Percentiles rank a stretch among this genome's conserved stretches.
Evolutionary conservation across 1,140 invertebrate genomes (phyloP).

Genomic region (Eufriesea mexicana): DNA sequence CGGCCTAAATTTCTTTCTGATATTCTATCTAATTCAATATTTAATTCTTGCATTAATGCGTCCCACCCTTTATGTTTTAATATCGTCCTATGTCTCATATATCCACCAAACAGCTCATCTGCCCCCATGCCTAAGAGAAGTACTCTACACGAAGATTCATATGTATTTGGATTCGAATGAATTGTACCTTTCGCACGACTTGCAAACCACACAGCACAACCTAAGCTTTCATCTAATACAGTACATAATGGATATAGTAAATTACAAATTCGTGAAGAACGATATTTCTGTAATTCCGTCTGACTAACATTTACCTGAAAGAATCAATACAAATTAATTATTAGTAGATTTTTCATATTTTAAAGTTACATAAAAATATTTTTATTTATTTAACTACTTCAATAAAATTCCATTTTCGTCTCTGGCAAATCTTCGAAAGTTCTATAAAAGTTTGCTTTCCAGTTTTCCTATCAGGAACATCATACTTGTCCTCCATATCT

Average conservation of each 20-base stretch:
- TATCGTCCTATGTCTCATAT: slow-evolving; percentile 91
- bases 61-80: slow-evolving; percentile 87
- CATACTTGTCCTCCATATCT: slow-evolving; percentile 74
- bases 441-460: slow-evolving; percentile 89
- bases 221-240: slow-evolving; percentile 97
- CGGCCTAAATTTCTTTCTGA: slow-evolving; percentile 95
- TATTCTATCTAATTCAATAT: slow-evolving; percentile 91
- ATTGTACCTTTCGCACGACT: slow-evolving; percentile 86
- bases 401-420: slow-evolving; percentile 88
- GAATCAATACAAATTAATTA: slow-evolving; percentile 39
- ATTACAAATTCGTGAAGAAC: slow-evolving; percentile 84
- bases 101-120: slow-evolving; percentile 98
- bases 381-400: slow-evolving; percentile 80
- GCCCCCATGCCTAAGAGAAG: slow-evolving; percentile 96
- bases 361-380: slow-evolving; percentile 60
- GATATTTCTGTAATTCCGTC: slow-evolving; percentile 84
- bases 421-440: slow-evolving; percentile 87
- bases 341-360: slow-evolving; percentile 12
- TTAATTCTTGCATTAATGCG: slow-evolving; percentile 87
- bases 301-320: slow-evolving; percentile 89
- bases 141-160: slow-evolving; percentile 88
- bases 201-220: slow-evolving; percentile 98
- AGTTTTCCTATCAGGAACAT: slow-evolving; percentile 92
- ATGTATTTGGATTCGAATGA: slow-evolving; percentile 74
- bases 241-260: slow-evolving; percentile 92